phyloP scores from a whole-genome alignment of 2,888 invertebrate genomes.

The Cheilosia grossa region DNA sequence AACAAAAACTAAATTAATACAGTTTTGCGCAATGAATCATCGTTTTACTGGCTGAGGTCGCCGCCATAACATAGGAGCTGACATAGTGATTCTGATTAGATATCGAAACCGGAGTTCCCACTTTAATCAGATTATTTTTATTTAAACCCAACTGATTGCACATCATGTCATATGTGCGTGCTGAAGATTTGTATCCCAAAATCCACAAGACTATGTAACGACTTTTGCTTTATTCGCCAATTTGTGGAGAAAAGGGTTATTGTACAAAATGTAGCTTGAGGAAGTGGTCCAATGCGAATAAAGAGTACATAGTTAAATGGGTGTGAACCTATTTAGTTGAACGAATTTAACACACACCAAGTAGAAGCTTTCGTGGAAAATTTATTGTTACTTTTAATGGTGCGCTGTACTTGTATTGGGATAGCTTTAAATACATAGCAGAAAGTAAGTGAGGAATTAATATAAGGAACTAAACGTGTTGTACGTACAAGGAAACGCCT shows the following conservation, averaged over 20 bases:
- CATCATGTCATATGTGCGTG: slow-evolving; percentile 9
- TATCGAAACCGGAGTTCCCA: slow-evolving; percentile 34
- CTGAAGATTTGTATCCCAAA: slow-evolving; percentile 14
- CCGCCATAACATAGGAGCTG: slow-evolving; percentile 29
- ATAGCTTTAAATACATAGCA: background rate
- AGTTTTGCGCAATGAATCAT: slow-evolving; percentile 41
- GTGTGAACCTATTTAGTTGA: background rate
- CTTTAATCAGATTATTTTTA: slow-evolving; percentile 7
- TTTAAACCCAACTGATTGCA: background rate
- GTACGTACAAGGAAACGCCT: too few relatives aligned
- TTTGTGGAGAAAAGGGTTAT: background rate
- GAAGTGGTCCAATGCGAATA: background rate
- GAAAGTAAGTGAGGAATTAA: too few relatives aligned
- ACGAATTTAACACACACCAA: background rate
- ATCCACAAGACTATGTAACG: background rate
- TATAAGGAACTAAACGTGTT: too few relatives aligned
- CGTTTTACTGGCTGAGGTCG: slow-evolving; percentile 12
- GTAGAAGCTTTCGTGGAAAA: background rate
- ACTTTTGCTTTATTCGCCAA: background rate
- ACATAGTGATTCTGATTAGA: slow-evolving; percentile 56
- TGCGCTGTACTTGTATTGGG: background rate
- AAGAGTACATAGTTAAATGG: background rate
- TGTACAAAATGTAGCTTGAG: background rate
- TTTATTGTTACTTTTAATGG: too few relatives aligned
- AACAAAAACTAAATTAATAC: slow-evolving; percentile 3